phyloP scores from a whole-genome alignment of 2,888 invertebrate species.

The Sphaerophoria rueppellii region DNA sequence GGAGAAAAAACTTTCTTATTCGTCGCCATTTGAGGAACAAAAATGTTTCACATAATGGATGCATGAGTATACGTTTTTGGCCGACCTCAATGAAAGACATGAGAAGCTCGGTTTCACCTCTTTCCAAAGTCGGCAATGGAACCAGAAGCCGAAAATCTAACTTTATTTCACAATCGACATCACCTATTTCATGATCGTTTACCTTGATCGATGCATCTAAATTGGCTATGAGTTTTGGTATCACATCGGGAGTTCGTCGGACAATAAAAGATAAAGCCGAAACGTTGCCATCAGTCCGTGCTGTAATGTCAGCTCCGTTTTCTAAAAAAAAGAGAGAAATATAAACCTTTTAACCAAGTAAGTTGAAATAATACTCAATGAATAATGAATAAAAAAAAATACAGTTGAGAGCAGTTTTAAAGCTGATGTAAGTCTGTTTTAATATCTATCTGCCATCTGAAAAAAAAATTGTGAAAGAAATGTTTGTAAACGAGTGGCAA shows the following conservation, averaged over 20 bases:
- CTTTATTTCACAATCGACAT: constrained; percentile 92
- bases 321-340: constrained; percentile 80
- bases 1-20: constrained; percentile 91
- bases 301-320: constrained; percentile 91
- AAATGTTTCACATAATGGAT: constrained; percentile 93
- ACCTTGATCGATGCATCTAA: constrained; percentile 90
- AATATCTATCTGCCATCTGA: too few relatives aligned
- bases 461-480: too few relatives aligned
- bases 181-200: constrained; percentile 92
- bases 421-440: too few relatives aligned
- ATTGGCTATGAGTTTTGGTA: constrained; percentile 87
- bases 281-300: constrained; percentile 90
- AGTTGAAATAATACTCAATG: too few relatives aligned
- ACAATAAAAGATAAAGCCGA: constrained; percentile 92
- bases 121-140: constrained; percentile 83
- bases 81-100: constrained; percentile 91
- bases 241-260: constrained; percentile 91
- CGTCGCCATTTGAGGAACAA: constrained; percentile 91
- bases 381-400: too few relatives aligned
- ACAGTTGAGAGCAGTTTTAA: too few relatives aligned
- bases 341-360: too few relatives aligned
- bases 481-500: too few relatives aligned
- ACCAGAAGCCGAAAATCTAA: constrained; percentile 86
- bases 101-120: constrained; percentile 88
- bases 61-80: constrained; percentile 89